Percentiles rank a stretch among this genome's conserved stretches.
phyloP scores from a whole-genome alignment of 2,888 invertebrate genomes.

The Electrophaes corylata region DNA sequence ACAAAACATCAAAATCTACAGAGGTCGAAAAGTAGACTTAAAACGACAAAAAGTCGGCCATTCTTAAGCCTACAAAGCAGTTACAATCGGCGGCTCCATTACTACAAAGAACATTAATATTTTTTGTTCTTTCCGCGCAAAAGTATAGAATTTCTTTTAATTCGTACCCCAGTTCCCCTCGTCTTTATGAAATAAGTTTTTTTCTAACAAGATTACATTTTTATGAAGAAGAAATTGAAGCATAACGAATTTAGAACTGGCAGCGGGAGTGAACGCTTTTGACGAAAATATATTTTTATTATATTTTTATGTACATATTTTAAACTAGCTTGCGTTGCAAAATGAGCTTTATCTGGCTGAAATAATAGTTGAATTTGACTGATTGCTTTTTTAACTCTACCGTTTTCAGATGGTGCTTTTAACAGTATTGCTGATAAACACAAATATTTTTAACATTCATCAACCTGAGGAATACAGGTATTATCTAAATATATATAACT shows the following conservation, averaged over 20 bases:
- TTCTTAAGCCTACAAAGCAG: slow-evolving; percentile 60
- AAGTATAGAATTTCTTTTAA: slow-evolving; percentile 63
- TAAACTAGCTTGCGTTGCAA: background rate
- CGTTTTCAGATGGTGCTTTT: background rate
- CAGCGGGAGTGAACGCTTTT: slow-evolving; percentile 18
- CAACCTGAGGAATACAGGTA: too few relatives aligned
- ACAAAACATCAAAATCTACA: slow-evolving; percentile 6
- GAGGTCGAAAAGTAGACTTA: slow-evolving; percentile 41
- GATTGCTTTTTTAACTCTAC: background rate
- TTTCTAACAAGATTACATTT: slow-evolving; percentile 77
- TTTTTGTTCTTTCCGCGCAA: slow-evolving; percentile 43
- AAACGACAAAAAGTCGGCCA: slow-evolving; percentile 32
- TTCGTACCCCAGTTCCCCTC: slow-evolving; percentile 52
- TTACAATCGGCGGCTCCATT: slow-evolving; percentile 62
- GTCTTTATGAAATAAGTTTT: slow-evolving; percentile 80
- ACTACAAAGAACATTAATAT: slow-evolving; percentile 67
- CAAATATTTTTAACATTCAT: too few relatives aligned
- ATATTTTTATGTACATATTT: slow-evolving; percentile 33
- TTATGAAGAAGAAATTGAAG: slow-evolving; percentile 77
- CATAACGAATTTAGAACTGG: slow-evolving; percentile 71
- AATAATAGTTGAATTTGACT: background rate
- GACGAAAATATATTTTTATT: slow-evolving; percentile 38
- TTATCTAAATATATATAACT: too few relatives aligned
- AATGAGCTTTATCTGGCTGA: background rate
- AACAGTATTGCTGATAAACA: too few relatives aligned